Conservation (phyloP, 2,113 vertebrate genomes). For the human region GRCh38 chr11:81099001-81099500, state of each 20-base stretch:
- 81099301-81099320: not conserved
- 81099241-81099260: not conserved
- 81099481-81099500: not conserved
- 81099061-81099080: not conserved
- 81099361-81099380: not conserved
- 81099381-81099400: not conserved
- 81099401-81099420: not conserved
- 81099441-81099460: not conserved
- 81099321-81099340: not conserved
- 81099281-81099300: not conserved
- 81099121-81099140: not conserved
- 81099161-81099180: not conserved
- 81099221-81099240: not conserved
- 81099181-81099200: not conserved
- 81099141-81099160: not conserved
- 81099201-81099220: not conserved
- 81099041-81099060: not conserved
- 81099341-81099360: not conserved
- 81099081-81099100: not conserved
- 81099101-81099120: not conserved
- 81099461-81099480: not conserved
- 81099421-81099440: not conserved
- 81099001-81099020: not conserved
- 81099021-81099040: not conserved
- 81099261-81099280: not conserved